Percentiles rank a stretch among this genome's conserved stretches.
These are phyloP conservation scores for Podarcis siculus DNA, from an alignment of 2,797 vertebrate species.

Conservation along the genomic window DNA sequence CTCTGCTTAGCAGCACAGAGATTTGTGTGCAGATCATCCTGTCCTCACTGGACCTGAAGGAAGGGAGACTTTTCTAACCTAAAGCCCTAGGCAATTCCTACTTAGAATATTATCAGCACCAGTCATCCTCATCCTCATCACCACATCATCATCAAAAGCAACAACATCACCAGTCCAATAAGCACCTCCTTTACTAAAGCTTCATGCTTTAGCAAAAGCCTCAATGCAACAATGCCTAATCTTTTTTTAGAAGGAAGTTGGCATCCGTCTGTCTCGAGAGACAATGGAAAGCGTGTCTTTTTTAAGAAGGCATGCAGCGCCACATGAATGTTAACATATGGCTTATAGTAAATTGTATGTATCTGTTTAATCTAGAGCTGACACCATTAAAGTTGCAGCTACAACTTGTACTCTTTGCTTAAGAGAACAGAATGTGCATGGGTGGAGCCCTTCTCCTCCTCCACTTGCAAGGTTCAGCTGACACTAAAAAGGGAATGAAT, in stretches of 20 bases:
- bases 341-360: slow-evolving; percentile 60
- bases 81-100: not conserved
- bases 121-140: not conserved
- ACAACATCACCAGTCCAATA: not conserved
- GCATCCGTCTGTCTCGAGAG: no score
- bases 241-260: not conserved
- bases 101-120: not conserved
- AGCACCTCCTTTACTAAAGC: slow-evolving; percentile 46
- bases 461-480: slow-evolving; percentile 60
- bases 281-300: not conserved
- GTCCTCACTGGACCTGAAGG: not conserved
- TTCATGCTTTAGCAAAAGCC: slow-evolving; percentile 45
- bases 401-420: slow-evolving; percentile 50
- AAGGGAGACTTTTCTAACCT: not conserved
- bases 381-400: slow-evolving; percentile 61
- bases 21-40: not conserved
- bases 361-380: slow-evolving; percentile 51
- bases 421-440: slow-evolving; percentile 67
- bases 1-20: not conserved
- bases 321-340: slow-evolving; percentile 56
- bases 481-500: slow-evolving; percentile 54
- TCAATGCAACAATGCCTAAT: not conserved
- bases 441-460: slow-evolving; percentile 49
- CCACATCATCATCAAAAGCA: no score
- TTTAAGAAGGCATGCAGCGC: slow-evolving; percentile 45